Conservation (phyloP, 2,888 invertebrate genomes). For the Epiperipatus broadwayi region DNA sequence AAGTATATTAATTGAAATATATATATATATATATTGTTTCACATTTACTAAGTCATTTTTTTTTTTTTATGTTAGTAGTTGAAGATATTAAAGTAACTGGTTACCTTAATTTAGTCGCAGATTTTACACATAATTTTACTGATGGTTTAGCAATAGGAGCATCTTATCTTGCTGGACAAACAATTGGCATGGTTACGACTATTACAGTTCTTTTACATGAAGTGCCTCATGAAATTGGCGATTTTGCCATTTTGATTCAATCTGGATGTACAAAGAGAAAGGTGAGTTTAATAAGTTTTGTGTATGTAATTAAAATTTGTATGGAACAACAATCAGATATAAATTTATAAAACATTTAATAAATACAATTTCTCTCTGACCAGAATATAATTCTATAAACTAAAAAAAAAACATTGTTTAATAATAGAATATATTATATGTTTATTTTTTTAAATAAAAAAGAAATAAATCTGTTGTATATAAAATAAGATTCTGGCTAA, state of each 20-base stretch:
- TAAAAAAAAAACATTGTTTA: too few species aligned
- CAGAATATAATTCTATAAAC: too few species aligned
- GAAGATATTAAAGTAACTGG: slow-evolving; percentile 54
- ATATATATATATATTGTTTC: too few species aligned
- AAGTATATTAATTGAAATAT: too few species aligned
- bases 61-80: too few species aligned
- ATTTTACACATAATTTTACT: slow-evolving; percentile 96
- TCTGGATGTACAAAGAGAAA: slow-evolving; percentile 82
- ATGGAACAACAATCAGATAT: not conserved
- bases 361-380: not conserved
- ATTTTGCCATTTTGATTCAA: slow-evolving; percentile 93
- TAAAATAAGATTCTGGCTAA: too few species aligned
- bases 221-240: slow-evolving; percentile 98
- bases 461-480: too few species aligned
- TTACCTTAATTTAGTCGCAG: slow-evolving; percentile 90
- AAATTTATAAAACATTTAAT: too few species aligned
- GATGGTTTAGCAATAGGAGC: slow-evolving; percentile 98
- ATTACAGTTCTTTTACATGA: slow-evolving; percentile 90
- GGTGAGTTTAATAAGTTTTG: slow-evolving; percentile 29
- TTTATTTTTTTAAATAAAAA: too few species aligned
- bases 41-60: too few species aligned
- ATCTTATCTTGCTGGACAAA: slow-evolving; percentile 77
- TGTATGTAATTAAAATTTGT: not conserved
- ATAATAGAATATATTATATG: too few species aligned
- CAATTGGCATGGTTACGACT: slow-evolving; percentile 70